phyloP scores from a whole-genome alignment of 2,797 vertebrate genomes.

The Pangasius larnaudii region DNA sequence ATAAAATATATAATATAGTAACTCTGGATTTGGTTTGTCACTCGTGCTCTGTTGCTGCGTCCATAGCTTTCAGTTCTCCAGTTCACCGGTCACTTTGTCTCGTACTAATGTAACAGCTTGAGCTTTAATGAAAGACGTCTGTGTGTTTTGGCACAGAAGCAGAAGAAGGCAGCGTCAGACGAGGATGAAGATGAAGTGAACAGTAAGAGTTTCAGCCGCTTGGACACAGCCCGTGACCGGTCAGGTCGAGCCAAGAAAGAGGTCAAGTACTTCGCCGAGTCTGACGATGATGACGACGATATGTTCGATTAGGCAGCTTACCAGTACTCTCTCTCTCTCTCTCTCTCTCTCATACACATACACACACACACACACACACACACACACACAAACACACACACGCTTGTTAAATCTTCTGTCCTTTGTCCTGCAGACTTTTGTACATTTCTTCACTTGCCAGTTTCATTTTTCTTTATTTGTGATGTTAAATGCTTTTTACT shows the following conservation, averaged over 20 bases:
- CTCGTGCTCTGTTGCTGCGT: too few relatives aligned
- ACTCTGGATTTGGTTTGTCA: neutral
- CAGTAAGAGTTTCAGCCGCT: conserved; percentile 75
- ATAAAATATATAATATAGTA: neutral
- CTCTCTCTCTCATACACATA: neutral
- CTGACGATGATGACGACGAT: conserved; percentile 88
- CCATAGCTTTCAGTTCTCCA: neutral
- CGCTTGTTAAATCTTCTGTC: conserved; percentile 79
- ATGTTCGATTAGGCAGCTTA: conserved; percentile 89
- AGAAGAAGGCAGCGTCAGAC: conserved; percentile 84
- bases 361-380: neutral
- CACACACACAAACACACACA: conserved; percentile 49
- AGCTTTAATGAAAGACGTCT: neutral
- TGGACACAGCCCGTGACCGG: conserved; percentile 79
- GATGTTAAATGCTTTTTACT: conserved; percentile 96
- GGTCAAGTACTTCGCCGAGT: conserved; percentile 94
- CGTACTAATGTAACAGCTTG: neutral
- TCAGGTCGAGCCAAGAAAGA: conserved; percentile 91
- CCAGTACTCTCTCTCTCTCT: conserved; percentile 41
- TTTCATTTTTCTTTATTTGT: conserved; percentile 92
- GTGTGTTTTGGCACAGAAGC: conserved; percentile 75
- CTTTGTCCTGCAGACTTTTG: conserved; percentile 91
- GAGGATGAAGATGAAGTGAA: conserved; percentile 77
- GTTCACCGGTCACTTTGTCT: neutral
- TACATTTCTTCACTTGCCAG: conserved; percentile 89